Evolutionary conservation across 2,888 invertebrate species (phyloP), one percentile per base, ranked within the genome.

Genomic region (Tetrapedia diversipes): DNA sequence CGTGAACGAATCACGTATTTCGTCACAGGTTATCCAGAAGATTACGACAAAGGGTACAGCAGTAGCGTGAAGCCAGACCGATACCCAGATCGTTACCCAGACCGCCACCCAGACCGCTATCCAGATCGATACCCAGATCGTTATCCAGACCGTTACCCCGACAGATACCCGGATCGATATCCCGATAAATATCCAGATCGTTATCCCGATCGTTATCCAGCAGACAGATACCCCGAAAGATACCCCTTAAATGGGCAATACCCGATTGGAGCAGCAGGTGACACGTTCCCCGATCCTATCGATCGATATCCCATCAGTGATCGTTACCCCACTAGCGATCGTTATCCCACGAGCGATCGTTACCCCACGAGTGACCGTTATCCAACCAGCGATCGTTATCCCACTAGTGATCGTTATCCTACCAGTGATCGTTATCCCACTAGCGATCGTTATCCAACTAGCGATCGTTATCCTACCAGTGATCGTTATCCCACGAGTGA

Each of bases 171-270:
- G 39, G 89, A 83, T 56, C 82, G 86, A 47, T 89, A 86, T 75
- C 89, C 86, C 3, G 76, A 87, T 53, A 77, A 69, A 67, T 88
- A 82, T 56, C 75, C 83, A 0, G 84, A 86, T 56, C 80, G 83
- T 11, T 85, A 80, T 65, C 87, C 86, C 0, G 81, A 84, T 65
- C 79, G 83, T 27, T 86, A 85, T 56, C 83, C 86, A 29, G 85
- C 82, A 29, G 86, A 84, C 10, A 41, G 57, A 54, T 85, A 82
- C 67, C 86, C 81, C 6, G 83, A 77, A 65, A 76, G 74, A 22
- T 89, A 84, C 22, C 91, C 92, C 3, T 85, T 85, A 29, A 93
- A 90, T 2, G 94, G 94, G 86, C 92, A 93, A 81, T 93, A 93
- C 71, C 93, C 92, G n/a, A 86, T 86, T 86, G 90, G 91, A 4